phyloP scores from a whole-genome alignment of 2,113 vertebrate species.

The Pomatorhinus ruficollis region DNA sequence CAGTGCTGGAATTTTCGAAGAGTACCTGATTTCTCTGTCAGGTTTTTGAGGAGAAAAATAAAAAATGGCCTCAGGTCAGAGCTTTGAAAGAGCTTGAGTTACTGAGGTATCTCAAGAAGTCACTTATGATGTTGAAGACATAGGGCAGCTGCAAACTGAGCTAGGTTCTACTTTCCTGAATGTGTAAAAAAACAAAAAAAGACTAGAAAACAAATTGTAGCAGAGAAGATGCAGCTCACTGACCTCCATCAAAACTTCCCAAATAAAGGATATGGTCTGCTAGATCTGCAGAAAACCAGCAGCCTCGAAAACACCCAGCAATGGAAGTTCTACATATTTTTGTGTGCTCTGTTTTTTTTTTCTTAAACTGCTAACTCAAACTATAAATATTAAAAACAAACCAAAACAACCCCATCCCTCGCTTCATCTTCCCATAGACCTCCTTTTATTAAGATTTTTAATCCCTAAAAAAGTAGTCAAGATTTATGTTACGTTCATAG shows the following conservation, averaged over 20 bases:
- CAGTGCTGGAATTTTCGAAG: background rate
- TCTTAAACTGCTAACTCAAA: background rate
- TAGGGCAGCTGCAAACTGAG: background rate
- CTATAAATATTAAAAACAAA: background rate
- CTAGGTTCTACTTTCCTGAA: background rate
- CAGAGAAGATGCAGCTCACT: background rate
- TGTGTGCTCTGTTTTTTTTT: background rate
- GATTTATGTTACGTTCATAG: background rate
- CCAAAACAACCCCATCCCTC: fast-evolving
- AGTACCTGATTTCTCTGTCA: background rate
- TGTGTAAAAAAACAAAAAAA: background rate
- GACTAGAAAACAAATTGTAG: background rate
- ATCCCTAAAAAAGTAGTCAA: background rate
- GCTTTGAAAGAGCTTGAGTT: constrained; percentile 4
- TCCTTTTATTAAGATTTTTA: background rate
- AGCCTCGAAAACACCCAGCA: background rate
- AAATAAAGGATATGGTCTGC: background rate
- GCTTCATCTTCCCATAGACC: fast-evolving
- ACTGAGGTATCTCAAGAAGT: background rate
- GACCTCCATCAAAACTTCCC: background rate
- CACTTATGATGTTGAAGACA: background rate
- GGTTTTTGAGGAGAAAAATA: background rate
- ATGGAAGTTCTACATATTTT: background rate
- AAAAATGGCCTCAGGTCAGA: background rate
- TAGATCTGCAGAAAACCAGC: background rate